Conservation (phyloP, 2,888 invertebrate genomes). For the Leptopilina syphax region DNA sequence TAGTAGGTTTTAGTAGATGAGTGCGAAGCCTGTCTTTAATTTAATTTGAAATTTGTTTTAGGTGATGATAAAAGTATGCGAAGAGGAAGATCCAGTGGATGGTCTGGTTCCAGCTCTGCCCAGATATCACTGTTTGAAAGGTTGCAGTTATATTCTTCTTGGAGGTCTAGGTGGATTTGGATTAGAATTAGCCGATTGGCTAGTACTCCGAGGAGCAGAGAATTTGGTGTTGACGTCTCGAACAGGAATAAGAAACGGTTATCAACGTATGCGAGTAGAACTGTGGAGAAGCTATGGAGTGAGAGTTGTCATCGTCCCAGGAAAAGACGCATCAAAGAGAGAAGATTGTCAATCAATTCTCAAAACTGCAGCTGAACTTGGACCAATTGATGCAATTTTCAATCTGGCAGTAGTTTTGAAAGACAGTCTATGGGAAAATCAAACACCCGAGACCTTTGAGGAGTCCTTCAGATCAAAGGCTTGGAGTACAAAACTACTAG, state of each 20-base stretch:
- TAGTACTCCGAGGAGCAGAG: conserved; percentile 88
- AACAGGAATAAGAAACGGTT: conserved; percentile 87
- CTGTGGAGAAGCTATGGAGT: conserved; percentile 86
- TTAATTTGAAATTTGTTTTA: conserved; percentile 42
- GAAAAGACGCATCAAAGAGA: conserved; percentile 83
- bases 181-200: conserved; percentile 91
- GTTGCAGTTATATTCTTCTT: conserved; percentile 81
- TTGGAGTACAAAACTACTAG: conserved; percentile 53
- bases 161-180: conserved; percentile 96
- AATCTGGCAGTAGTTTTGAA: conserved; percentile 81
- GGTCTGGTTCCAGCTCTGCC: conserved; percentile 75
- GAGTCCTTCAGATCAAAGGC: conserved; percentile 81
- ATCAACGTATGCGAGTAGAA: conserved; percentile 85
- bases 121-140: conserved; percentile 77
- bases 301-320: conserved; percentile 83
- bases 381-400: conserved; percentile 82
- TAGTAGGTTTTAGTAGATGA: too few species aligned
- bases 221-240: conserved; percentile 90
- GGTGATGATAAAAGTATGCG: conserved; percentile 67
- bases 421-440: conserved; percentile 79
- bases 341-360: conserved; percentile 86
- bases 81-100: conserved; percentile 58
- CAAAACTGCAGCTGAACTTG: conserved; percentile 77
- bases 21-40: too few species aligned
- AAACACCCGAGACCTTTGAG: conserved; percentile 77